Evolutionary conservation across 1,140 invertebrate species (phyloP).

Genomic region (Reticulitermes speratus): DNA sequence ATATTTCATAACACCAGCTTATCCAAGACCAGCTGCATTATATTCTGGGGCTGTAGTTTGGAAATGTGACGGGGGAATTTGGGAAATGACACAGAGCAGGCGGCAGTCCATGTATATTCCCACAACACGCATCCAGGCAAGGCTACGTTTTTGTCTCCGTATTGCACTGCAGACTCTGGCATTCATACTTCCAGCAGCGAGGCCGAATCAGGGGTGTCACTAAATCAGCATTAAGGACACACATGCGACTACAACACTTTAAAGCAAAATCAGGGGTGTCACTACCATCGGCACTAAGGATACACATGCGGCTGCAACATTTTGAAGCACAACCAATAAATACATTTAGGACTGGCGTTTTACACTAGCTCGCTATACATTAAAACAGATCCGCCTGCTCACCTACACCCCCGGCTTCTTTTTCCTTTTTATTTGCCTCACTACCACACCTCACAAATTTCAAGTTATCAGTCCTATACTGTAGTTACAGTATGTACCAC

Average conservation of each 20-base stretch:
- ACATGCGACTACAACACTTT: too few relatives aligned
- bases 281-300: background rate
- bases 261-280: background rate
- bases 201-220: background rate
- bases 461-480: too few relatives aligned
- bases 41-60: background rate
- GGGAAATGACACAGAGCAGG: background rate
- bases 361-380: too few relatives aligned
- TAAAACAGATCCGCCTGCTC: too few relatives aligned
- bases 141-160: background rate
- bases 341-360: too few relatives aligned
- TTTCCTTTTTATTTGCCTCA: too few relatives aligned
- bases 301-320: too few relatives aligned
- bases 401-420: too few relatives aligned
- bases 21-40: background rate
- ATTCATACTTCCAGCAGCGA: background rate
- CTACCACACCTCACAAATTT: too few relatives aligned
- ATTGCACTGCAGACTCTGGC: background rate
- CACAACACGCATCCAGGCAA: background rate
- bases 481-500: too few relatives aligned
- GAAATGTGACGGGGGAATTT: constrained; percentile 9
- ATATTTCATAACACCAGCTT: background rate
- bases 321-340: background rate
- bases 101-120: background rate
- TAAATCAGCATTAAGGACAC: too few relatives aligned